Evolutionary conservation across 2,113 vertebrate genomes (phyloP).

Genomic region (Trichechus manatus): DNA sequence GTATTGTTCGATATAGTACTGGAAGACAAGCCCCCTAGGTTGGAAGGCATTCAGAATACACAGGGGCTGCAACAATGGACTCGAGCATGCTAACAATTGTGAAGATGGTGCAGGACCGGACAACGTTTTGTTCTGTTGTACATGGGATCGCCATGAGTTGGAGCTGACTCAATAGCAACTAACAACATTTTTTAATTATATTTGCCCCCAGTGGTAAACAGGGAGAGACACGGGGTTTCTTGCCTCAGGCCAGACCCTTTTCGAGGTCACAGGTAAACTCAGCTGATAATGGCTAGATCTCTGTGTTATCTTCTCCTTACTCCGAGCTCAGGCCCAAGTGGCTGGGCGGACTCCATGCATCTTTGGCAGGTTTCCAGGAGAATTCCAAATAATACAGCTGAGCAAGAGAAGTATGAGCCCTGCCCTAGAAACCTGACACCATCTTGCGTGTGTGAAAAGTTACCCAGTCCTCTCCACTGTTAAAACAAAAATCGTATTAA

Average conservation of each 20-base stretch:
- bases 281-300: neutral
- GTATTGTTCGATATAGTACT: no score
- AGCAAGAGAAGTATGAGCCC: neutral
- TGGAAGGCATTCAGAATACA: no score
- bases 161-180: no score
- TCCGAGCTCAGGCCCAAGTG: no score
- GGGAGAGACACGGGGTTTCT: neutral
- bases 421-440: slow-evolving; percentile 16
- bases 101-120: no score
- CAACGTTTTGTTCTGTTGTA: no score
- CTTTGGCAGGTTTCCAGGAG: neutral
- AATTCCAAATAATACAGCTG: slow-evolving; percentile 13
- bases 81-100: no score
- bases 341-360: neutral
- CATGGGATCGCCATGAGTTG: no score
- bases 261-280: neutral
- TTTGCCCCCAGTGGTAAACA: neutral
- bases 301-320: neutral
- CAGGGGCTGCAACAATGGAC: no score
- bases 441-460: neutral
- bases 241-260: neutral
- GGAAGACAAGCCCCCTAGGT: no score
- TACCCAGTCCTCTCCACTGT: neutral
- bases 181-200: no score
- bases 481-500: neutral